Base-by-base conservation (phyloP, 2,888 invertebrate species). In the Tachina lurida region DNA sequence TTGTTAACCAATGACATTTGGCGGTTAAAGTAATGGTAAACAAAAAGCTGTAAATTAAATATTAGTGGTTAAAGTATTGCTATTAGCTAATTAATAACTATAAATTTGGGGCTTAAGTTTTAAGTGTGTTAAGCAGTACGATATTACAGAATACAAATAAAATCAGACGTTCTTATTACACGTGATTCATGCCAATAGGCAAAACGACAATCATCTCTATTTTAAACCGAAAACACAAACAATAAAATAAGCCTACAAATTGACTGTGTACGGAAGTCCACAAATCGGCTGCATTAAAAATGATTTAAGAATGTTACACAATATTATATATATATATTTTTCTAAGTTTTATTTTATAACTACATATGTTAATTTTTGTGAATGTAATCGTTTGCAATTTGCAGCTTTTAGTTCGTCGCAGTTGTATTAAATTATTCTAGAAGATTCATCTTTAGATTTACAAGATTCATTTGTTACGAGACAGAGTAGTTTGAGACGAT, bases 201-300 rank as follows among this genome's bases (percentile, higher is more conserved):
- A n/a, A n/a, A 15, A 9, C 58, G 12, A 4, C 13, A 31, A 15
- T 9, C 31, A 41, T 41, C 41, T 60, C 60, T 41, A 8, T 41
- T 60, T 4, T 52, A 47, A 74, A 63, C 17, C 3, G 52, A 52
- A 49, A 47, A 54, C 13, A 65, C 12, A 45, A 41, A 31, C 9
- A 70, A 54, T 31, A 17, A 45, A 45, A 43, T 43, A 47, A n/a
- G 39, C 52, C 12, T 49, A 10, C 39, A 49, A 68, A 52, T 52
- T 17, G 17, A 17, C 31, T 17, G n/a, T 65, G 31, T 22, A 73
- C 10, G 58, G 31, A 73, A 73, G 31, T 31, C 58, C 9, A 56
- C 22, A 56, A 70, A 54, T 31, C 17, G 17, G 47, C 47, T 58
- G 58, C 58, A 60, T 60, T 31, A 71, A 45, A 70, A 60, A 60